Conservation (phyloP, 2,888 invertebrate genomes). For the Coecobrya sp. region DNA sequence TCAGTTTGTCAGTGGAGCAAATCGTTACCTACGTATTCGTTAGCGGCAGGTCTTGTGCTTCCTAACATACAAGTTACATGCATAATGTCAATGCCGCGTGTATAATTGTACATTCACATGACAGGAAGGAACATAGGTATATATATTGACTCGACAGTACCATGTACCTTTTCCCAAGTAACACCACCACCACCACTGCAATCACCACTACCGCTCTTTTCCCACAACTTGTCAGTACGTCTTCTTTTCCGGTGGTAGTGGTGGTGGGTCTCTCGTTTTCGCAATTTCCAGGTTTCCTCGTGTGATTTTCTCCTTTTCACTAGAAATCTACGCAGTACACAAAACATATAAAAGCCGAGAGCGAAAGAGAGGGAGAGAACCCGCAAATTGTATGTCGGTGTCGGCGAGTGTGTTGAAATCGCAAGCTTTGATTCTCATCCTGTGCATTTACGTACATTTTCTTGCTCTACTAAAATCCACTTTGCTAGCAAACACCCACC, state of each 20-base stretch:
- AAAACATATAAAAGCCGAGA: constrained; percentile 13
- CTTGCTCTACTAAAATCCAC: constrained; percentile 26
- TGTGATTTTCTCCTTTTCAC: constrained; percentile 55
- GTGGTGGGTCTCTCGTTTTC: constrained; percentile 23
- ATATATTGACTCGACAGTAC: neutral
- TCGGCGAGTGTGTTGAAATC: constrained; percentile 42
- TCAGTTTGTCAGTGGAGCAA: constrained; percentile 52
- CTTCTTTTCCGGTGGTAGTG: constrained; percentile 41
- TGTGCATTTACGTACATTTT: constrained; percentile 21
- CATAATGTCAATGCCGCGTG: neutral
- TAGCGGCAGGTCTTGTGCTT: neutral
- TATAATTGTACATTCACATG: neutral
- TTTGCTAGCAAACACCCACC: neutral
- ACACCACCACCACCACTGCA: constrained; percentile 1
- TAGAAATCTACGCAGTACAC: constrained; percentile 38
- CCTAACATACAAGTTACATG: neutral
- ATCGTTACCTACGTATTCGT: neutral
- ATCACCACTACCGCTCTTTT: constrained; percentile 63
- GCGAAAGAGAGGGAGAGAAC: constrained; percentile 12
- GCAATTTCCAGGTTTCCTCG: constrained; percentile 14
- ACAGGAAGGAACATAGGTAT: neutral
- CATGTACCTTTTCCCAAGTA: constrained; percentile 12
- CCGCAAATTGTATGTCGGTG: constrained; percentile 39
- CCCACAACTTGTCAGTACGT: constrained; percentile 65
- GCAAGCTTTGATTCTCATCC: constrained; percentile 63